Base-by-base conservation (phyloP, 2,113 vertebrate genomes). In the Pomatorhinus ruficollis region DNA sequence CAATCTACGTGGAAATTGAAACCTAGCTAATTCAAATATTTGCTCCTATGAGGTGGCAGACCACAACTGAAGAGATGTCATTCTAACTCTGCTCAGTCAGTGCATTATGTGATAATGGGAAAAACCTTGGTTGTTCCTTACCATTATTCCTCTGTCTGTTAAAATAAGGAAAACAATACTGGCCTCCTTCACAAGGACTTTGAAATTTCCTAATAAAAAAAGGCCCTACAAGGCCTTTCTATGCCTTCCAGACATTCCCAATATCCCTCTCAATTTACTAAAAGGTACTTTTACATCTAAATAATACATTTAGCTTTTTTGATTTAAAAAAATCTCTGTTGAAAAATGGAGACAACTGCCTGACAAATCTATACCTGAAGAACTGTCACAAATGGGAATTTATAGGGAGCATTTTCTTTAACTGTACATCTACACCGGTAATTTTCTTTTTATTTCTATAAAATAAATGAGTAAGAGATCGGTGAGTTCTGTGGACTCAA, bases 391-490 rank as follows among this genome's bases (percentile, higher is more conserved):
- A 86, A 54, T 0, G 7, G 54, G 42, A 80, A 95, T 88, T 91
- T 95, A 85, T 22, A 61, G 78, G 59, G 15, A 91, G 23, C 35
- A 33, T 79, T 93, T 94, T 85, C 78, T 83, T 88, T 63, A 83
- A 59, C 54, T 59, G 59, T 70, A 80, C 68, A 53, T 83, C 71
- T 88, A 59, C 42, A 54, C 35, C 31, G n/a, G 52, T 71, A 35
- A 68, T 88, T 96, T 91, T 64, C 35, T 64, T 93, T 91, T 88
- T 90, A 74, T 86, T 94, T 77, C 90, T 81, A n/a, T 70, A 30
- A 94, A 96, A 86, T 68, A 93, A 93, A 72, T 79, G 45, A 93
- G 1, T 54, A 90, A 94, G 79, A 83, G 47, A 88, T 83, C 63
- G 63, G 75, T n/a, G 47, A 44, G 11, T 77, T 94, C 64, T 83